These are phyloP conservation scores for Chroicocephalus ridibundus DNA, from an alignment of 2,113 vertebrate species.

Conservation along the genomic window DNA sequence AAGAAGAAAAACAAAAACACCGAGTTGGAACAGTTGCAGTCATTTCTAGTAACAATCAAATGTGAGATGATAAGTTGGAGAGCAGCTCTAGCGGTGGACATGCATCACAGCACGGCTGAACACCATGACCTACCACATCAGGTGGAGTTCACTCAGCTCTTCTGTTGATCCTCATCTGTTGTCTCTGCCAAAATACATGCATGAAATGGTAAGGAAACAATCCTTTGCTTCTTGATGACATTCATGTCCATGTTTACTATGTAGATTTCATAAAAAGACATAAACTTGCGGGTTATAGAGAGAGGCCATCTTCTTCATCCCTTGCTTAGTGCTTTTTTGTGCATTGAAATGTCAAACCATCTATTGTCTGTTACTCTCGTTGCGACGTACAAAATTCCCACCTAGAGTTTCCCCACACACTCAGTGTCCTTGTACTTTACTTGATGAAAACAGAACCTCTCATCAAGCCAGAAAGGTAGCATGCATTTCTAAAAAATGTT, in stretches of 20 bases:
- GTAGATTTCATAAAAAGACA: background rate
- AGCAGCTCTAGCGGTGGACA: background rate
- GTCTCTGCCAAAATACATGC: background rate
- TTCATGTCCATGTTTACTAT: background rate
- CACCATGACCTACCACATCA: background rate
- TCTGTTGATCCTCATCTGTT: background rate
- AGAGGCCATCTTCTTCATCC: background rate
- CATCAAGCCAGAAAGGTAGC: background rate
- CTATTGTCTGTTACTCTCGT: background rate
- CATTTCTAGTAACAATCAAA: background rate
- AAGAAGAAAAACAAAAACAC: constrained; percentile 27
- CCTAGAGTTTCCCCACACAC: background rate
- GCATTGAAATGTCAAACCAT: background rate
- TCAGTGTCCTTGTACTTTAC: background rate
- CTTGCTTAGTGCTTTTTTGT: background rate
- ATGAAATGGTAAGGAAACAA: background rate
- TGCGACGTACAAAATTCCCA: background rate
- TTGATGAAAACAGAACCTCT: background rate
- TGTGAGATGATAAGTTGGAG: background rate
- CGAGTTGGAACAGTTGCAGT: background rate
- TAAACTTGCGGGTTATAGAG: background rate
- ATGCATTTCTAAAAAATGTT: background rate
- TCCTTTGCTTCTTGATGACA: background rate
- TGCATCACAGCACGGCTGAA: background rate
- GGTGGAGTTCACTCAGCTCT: background rate